These are phyloP conservation scores for Hiodon alosoides DNA, from an alignment of 2,113 vertebrate species.

Conservation along the genomic window DNA sequence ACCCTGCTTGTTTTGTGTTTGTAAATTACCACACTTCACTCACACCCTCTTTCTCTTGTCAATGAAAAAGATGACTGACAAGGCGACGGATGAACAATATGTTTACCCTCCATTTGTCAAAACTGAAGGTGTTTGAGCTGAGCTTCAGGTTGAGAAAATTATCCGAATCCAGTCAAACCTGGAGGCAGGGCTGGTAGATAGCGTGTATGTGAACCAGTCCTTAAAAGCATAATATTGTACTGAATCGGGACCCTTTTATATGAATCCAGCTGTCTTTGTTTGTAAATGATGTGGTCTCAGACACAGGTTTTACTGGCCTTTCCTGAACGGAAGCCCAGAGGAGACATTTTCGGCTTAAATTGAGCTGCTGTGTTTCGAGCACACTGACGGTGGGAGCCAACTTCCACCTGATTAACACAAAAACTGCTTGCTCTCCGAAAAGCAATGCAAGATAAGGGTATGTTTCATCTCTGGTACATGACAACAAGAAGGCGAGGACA, in stretches of 20 bases:
- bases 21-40: not conserved
- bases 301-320: too few relatives aligned
- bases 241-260: too few relatives aligned
- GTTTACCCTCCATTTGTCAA: not conserved
- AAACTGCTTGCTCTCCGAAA: conserved; percentile 15
- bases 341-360: too few relatives aligned
- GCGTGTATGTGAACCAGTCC: too few relatives aligned
- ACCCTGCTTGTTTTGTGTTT: conserved; percentile 9
- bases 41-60: not conserved
- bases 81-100: not conserved
- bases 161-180: not conserved
- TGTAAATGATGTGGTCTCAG: too few relatives aligned
- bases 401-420: conserved; percentile 15
- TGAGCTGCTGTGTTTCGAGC: too few relatives aligned
- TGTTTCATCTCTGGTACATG: too few relatives aligned
- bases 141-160: not conserved
- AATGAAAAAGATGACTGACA: not conserved
- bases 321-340: too few relatives aligned
- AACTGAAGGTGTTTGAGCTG: not conserved
- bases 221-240: too few relatives aligned
- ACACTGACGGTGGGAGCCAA: too few relatives aligned
- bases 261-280: too few relatives aligned
- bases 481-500: too few relatives aligned
- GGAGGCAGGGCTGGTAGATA: not conserved
- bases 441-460: not conserved